Conservation (phyloP, 2,113 vertebrate species). For the Stigmatopora argus region DNA sequence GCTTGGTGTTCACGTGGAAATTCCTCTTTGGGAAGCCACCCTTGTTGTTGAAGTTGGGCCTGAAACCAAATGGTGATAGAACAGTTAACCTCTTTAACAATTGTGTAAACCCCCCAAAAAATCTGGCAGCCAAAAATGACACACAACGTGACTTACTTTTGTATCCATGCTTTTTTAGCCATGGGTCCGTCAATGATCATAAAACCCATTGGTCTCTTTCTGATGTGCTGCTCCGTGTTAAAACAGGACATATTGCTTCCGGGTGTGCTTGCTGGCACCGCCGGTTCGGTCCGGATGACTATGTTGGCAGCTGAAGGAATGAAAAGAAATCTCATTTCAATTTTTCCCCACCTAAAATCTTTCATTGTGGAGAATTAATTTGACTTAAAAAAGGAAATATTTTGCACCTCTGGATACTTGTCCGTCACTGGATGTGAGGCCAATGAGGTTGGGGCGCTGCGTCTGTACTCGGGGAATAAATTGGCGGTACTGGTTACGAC, state of each 20-base stretch:
- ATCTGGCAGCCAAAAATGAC: neutral
- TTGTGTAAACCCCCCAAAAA: neutral
- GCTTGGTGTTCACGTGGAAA: constrained; percentile 89
- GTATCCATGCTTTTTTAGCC: constrained; percentile 88
- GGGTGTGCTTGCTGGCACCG: constrained; percentile 68
- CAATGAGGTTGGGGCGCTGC: constrained; percentile 94
- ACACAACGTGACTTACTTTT: constrained; percentile 78
- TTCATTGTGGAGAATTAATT: neutral
- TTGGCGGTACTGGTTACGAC: constrained; percentile 86
- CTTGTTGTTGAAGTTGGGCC: constrained; percentile 85
- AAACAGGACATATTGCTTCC: constrained; percentile 77
- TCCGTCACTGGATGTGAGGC: constrained; percentile 88
- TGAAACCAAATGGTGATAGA: constrained; percentile 42
- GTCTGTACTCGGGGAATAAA: constrained; percentile 93
- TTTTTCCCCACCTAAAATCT: neutral
- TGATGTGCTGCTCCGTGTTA: constrained; percentile 81
- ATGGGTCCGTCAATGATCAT: constrained; percentile 72
- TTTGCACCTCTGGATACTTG: constrained; percentile 84
- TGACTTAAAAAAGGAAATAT: neutral
- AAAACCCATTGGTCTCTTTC: constrained; percentile 78
- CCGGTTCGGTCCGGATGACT: constrained; percentile 88
- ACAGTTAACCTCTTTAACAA: neutral
- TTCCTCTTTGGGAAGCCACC: constrained; percentile 82
- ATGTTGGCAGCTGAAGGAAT: constrained; percentile 84
- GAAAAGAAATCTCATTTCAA: neutral